Base-by-base conservation (phyloP, 2,113 vertebrate genomes). In the Xiphophorus hellerii region DNA sequence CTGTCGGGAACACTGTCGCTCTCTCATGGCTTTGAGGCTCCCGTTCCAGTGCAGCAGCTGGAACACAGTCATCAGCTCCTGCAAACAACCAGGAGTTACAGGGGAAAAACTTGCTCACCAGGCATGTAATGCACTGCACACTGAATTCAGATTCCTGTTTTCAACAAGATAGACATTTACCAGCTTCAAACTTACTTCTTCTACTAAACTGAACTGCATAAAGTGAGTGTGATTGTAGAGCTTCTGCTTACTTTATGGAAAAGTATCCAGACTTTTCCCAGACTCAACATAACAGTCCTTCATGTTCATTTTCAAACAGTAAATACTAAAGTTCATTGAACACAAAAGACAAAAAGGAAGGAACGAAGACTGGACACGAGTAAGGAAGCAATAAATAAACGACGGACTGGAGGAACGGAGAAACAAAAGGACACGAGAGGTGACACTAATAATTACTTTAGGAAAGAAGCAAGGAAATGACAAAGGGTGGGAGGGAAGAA, bases 41-140 rank as follows among this genome's bases (percentile, higher is more conserved):
- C 98, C 98, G 0, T 99, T 99, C 97, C 98, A 99, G 73, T 99
- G 98, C 77, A 99, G 73, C 83, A 99, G 94, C 90, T 99, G 98
- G 89, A 99, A 99, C 30, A 99, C 98, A 0, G 98, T 99, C 98
- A 99, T 99, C 92, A 99, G 94, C 90, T 99, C 98, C 98, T 99
- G 90, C 58, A 83, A 62, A 81, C 71, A 78, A 42, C 13, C 39
- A 4, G 39, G 39, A 42, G 39, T 42, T 15, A 14, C 14, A 42
- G 39, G 39, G 10, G 14, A 48, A 48, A 17, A 48, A 48, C 17
- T 48, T 48, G 17, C 44, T 48, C 44, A 48, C 44, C 44, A 1
- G 17, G 17, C 44, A 48, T 48, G 20, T 7, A 20, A 7, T 48
- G 17, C 44, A 48, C 44, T 17, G 14, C 35, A 20, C 44, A 20